Percentiles rank a stretch among this genome's conserved stretches.
Evolutionary conservation across 2,888 invertebrate species (phyloP).

Genomic region (Andrena bucephala): DNA sequence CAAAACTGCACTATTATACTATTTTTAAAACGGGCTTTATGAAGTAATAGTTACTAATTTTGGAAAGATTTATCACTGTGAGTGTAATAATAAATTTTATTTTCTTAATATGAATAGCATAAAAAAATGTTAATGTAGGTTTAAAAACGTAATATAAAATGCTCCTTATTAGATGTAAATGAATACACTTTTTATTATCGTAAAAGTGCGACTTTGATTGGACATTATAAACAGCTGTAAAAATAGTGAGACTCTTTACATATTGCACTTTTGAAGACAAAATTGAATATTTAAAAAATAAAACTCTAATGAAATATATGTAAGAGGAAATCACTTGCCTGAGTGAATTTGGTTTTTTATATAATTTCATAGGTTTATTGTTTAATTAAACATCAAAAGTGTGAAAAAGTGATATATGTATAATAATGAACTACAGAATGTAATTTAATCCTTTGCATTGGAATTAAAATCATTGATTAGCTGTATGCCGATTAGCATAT

Average conservation of each 20-base stretch:
- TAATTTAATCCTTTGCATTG: constrained; percentile 45
- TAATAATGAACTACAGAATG: neutral
- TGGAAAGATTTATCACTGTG: neutral
- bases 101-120: too few relatives aligned
- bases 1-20: neutral
- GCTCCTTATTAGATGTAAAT: neutral
- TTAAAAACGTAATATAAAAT: neutral
- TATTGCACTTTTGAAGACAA: neutral
- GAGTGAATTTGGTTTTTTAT: neutral
- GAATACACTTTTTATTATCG: neutral
- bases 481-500: constrained; percentile 7
- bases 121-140: neutral
- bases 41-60: neutral
- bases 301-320: neutral
- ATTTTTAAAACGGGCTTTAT: neutral
- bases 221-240: neutral
- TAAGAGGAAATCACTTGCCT: neutral
- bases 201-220: neutral
- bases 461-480: constrained; percentile 8
- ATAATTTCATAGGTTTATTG: neutral
- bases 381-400: neutral
- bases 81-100: too few relatives aligned
- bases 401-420: neutral
- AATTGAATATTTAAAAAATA: neutral
- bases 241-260: neutral